Evolutionary conservation across 2,888 invertebrate genomes (phyloP).

Genomic region (Spilarctia lutea): DNA sequence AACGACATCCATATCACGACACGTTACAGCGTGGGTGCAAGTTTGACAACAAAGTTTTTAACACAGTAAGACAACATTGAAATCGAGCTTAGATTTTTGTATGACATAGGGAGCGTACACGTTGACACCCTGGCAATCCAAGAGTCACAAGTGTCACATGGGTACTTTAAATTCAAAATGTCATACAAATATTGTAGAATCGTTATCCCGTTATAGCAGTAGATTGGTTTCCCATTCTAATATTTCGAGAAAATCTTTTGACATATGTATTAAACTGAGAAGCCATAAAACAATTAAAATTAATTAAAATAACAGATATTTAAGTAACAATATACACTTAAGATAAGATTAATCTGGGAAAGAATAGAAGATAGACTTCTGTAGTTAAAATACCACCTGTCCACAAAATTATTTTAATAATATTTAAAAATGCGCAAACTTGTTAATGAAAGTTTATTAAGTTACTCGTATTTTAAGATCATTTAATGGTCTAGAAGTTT

Average conservation of each 20-base stretch:
- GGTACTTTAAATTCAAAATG: not conserved
- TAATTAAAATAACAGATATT: too few species aligned
- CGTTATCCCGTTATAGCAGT: not conserved
- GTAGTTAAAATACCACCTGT: not conserved
- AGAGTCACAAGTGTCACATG: too few species aligned
- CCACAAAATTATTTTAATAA: slow-evolving; percentile 31
- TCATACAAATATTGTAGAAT: not conserved
- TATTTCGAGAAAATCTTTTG: not conserved
- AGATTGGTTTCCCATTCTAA: too few species aligned
- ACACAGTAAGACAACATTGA: slow-evolving; percentile 15
- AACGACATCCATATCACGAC: slow-evolving; percentile 13
- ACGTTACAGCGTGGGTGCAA: not conserved
- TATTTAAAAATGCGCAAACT: slow-evolving; percentile 44
- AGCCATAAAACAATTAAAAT: not conserved
- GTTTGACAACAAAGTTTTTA: not conserved
- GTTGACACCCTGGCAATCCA: too few species aligned
- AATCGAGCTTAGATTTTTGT: not conserved
- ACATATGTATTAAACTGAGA: not conserved
- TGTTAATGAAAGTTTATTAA: slow-evolving; percentile 39
- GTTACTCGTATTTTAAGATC: slow-evolving; percentile 41
- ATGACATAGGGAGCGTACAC: too few species aligned
- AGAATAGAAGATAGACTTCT: slow-evolving; percentile 26
- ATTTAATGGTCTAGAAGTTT: slow-evolving; percentile 51
- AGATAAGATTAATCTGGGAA: not conserved
- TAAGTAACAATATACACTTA: not conserved